These are phyloP conservation scores for Manis javanica DNA, from an alignment of 2,797 vertebrate species.

Conservation along the genomic window DNA sequence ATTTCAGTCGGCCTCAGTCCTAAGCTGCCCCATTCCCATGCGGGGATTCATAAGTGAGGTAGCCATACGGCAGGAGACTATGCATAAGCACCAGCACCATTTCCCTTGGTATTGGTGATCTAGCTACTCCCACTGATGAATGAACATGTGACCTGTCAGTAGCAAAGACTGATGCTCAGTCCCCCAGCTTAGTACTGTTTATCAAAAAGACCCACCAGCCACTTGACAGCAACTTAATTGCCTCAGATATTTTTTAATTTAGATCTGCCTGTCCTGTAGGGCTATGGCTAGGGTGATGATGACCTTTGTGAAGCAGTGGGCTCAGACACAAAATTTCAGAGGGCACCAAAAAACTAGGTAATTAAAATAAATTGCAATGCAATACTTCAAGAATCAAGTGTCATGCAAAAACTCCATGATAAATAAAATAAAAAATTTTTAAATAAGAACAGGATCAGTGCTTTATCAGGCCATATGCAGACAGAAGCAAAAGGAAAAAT, in stretches of 20 bases:
- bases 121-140: background rate
- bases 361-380: background rate
- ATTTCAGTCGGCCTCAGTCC: background rate
- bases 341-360: background rate
- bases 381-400: background rate
- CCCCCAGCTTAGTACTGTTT: background rate
- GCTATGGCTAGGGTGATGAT: background rate
- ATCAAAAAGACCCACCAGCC: background rate
- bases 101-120: too few species aligned
- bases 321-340: background rate
- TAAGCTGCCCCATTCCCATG: background rate
- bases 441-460: background rate
- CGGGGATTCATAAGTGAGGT: background rate
- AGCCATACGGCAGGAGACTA: background rate
- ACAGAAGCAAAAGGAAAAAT: background rate
- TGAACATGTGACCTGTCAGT: background rate
- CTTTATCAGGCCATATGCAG: background rate
- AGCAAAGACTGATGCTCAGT: background rate
- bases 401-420: background rate
- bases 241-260: background rate
- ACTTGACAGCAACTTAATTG: background rate
- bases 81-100: rapidly evolving
- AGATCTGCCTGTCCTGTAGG: background rate
- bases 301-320: too few species aligned
- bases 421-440: background rate